These are phyloP conservation scores for Meriones unguiculatus DNA, from an alignment of 2,113 vertebrate species.

Conservation along the genomic window DNA sequence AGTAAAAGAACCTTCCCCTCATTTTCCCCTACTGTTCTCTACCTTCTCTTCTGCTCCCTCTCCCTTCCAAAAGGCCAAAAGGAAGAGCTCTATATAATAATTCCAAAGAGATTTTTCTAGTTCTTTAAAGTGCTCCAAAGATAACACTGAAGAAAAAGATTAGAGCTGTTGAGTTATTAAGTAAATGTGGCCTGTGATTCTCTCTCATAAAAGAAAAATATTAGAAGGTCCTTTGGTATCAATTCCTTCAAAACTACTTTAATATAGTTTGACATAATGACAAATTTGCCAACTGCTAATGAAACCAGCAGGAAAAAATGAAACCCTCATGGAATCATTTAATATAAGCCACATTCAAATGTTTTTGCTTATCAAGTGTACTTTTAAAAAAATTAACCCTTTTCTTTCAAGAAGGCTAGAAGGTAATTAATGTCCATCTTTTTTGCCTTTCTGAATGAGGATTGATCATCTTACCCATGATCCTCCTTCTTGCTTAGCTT, in stretches of 20 bases:
- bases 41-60: too few species aligned
- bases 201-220: conserved; percentile 52
- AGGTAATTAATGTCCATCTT: too few species aligned
- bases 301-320: conserved; percentile 46
- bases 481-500: too few species aligned
- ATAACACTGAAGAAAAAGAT: not conserved
- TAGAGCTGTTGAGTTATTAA: conserved; percentile 52
- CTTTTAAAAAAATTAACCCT: not conserved
- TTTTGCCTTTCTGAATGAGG: too few species aligned
- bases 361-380: not conserved
- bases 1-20: not conserved
- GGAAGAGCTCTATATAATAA: not conserved
- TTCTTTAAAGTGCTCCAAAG: conserved; percentile 40
- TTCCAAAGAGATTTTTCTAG: conserved; percentile 8
- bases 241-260: conserved; percentile 53
- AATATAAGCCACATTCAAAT: conserved; percentile 50
- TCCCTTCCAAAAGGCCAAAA: not conserved
- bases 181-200: conserved; percentile 50
- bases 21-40: not conserved
- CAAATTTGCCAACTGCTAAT: conserved; percentile 55
- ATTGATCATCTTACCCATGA: too few species aligned
- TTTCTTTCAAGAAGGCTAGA: not conserved
- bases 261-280: conserved; percentile 30
- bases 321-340: conserved; percentile 29
- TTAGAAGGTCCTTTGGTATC: conserved; percentile 27